A percentile compares a stretch with the other conserved stretches of the same genome.
Conservation (phyloP, 2,888 invertebrate species). For the Netelia inedita region DNA sequence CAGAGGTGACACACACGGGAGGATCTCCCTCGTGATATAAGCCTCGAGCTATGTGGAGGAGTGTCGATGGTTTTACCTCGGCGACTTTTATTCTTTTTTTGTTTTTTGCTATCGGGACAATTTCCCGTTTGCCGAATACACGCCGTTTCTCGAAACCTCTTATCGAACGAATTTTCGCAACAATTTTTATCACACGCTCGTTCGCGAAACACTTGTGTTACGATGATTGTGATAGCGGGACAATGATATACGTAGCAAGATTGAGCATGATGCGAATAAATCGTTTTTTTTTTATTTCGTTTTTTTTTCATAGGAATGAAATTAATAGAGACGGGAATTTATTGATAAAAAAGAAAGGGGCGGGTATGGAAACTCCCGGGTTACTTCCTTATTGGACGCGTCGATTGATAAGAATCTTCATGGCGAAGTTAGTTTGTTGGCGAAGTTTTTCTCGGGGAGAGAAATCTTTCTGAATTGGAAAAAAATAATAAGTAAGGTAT, state of each 20-base stretch:
- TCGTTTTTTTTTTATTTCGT: no score
- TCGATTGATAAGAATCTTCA: no score
- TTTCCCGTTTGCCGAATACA: background rate
- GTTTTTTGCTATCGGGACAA: background rate
- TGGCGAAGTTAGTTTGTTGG: no score
- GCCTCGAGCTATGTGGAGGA: background rate
- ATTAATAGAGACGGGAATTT: no score
- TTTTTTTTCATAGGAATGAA: no score
- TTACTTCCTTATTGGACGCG: no score
- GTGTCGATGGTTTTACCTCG: background rate
- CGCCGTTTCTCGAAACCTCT: background rate
- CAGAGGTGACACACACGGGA: slow-evolving; percentile 50
- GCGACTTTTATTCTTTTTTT: background rate
- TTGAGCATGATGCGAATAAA: background rate
- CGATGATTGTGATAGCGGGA: background rate
- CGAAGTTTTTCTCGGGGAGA: no score
- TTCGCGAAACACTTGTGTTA: background rate
- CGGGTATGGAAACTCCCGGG: no score
- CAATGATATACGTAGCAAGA: background rate
- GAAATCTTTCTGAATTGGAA: no score
- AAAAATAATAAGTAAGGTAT: no score
- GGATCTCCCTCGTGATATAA: slow-evolving; percentile 24
- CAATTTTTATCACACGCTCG: background rate
- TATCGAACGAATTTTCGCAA: background rate
- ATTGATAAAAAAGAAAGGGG: no score